Base-by-base conservation (phyloP, 2,113 vertebrate genomes). In the Pitta sordida region DNA sequence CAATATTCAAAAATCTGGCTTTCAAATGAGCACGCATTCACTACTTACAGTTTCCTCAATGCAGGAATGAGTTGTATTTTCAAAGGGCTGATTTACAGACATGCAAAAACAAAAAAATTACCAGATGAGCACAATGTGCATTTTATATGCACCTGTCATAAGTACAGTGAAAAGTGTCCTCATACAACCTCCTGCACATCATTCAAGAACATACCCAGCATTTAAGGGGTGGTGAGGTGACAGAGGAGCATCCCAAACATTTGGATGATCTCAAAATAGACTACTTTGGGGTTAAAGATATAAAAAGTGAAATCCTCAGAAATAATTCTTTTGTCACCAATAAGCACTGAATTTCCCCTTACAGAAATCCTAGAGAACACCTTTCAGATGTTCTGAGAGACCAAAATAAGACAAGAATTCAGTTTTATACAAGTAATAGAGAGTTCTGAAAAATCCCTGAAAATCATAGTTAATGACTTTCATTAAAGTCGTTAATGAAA, bases 41-140 rank as follows among this genome's bases (percentile, higher is more conserved):
- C 29, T 91, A 97, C 97, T 97, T 93, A 97, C 97, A 32, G 94
- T 95, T 95, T 95, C 83, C 41, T 94, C 92, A 36, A 87, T 0
- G 18, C 44, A 91, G 65, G 49, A 83, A 1, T 64, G 71, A 80
- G 75, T 71, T 60, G 79, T 83, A 71, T 95, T 96, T 91, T 64
- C 93, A 51, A 52, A 90, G 62, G 78, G 26, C 90, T 97, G 90
- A 64, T 96, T 67, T 55, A 59, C 39, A 90, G 59, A 86, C 90
- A 92, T 82, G 52, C 26, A 95, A 94, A 52, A 95, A 85, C 13
- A 84, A 82, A 93, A n/a, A 95, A 67, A 62, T 81, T 19, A 71
- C 7, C 43, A n/a, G 24, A 10, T 95, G 14, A 96, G 59, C 75
- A 86, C 46, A 64, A 7, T 8, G 5, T 26, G 26, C 13, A 34